A percentile compares a stretch with the other conserved stretches of the same genome.
phyloP scores from a whole-genome alignment of 2,113 vertebrate species.

The Oenanthe oenanthe region DNA sequence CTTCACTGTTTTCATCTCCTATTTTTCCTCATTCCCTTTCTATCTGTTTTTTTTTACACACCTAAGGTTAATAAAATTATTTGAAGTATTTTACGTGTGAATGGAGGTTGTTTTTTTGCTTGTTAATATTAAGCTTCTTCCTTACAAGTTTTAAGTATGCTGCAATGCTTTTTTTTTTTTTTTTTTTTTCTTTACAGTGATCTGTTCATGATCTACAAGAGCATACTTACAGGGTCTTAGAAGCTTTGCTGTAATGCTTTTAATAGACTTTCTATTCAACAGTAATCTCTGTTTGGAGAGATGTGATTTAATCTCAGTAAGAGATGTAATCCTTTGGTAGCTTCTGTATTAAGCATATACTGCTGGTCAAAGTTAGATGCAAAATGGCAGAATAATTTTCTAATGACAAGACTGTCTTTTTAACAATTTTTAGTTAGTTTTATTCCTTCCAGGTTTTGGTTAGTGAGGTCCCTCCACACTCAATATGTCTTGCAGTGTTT shows the following conservation, averaged over 20 bases:
- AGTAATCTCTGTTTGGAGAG: neutral
- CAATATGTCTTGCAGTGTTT: neutral
- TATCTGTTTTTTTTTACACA: neutral
- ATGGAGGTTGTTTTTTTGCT: fast-evolving
- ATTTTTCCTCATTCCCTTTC: neutral
- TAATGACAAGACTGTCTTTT: neutral
- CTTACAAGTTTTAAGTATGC: neutral
- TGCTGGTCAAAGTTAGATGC: neutral
- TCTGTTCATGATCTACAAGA: neutral
- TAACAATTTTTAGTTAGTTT: neutral
- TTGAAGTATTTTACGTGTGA: neutral
- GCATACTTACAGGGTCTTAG: neutral
- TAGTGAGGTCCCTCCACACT: neutral
- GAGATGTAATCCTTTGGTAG: neutral
- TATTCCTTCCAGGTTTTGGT: neutral
- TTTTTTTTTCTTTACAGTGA: neutral
- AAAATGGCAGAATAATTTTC: neutral
- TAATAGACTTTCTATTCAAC: neutral
- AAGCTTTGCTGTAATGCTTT: neutral
- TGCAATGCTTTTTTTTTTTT: neutral
- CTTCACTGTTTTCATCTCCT: neutral
- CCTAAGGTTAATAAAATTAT: neutral
- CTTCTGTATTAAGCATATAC: neutral
- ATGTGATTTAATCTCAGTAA: neutral
- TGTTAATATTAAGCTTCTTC: neutral